phyloP scores from a whole-genome alignment of 2,797 vertebrate genomes.

The Peromyscus attwateri region DNA sequence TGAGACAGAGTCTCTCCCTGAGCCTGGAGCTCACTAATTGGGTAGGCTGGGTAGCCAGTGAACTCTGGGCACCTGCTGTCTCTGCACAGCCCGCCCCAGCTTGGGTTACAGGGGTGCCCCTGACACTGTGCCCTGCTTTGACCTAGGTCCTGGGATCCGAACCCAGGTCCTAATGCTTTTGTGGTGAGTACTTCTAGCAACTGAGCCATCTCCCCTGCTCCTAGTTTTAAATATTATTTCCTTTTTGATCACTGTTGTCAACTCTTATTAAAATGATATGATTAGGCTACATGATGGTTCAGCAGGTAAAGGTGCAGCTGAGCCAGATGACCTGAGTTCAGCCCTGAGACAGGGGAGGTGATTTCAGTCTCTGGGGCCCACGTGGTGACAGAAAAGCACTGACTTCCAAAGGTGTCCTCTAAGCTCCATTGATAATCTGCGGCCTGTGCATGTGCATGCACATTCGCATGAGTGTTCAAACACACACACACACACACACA shows the following conservation, averaged over 20 bases:
- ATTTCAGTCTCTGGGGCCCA: neutral
- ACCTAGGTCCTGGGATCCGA: neutral
- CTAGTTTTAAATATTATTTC: slow-evolving; percentile 37
- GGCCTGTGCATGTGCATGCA: no score
- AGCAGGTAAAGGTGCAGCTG: neutral
- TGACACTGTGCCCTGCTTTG: neutral
- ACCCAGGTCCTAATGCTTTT: no score
- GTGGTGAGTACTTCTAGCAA: no score
- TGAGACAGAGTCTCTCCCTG: neutral
- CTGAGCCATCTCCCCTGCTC: neutral
- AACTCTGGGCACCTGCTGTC: neutral
- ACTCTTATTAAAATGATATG: neutral
- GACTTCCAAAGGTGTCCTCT: neutral
- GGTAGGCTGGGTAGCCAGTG: no score
- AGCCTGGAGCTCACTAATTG: neutral
- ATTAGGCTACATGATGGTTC: neutral
- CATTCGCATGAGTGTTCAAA: neutral
- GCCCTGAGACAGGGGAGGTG: no score
- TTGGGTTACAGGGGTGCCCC: no score
- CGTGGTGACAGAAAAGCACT: neutral
- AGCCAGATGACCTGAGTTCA: neutral
- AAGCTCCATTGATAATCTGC: neutral
- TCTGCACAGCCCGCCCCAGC: neutral
- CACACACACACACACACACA: neutral
- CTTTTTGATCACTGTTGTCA: slow-evolving; percentile 44